Percentiles rank a stretch among this genome's conserved stretches.
phyloP scores from a whole-genome alignment of 2,888 invertebrate genomes.

The Agrochola lychnidis region DNA sequence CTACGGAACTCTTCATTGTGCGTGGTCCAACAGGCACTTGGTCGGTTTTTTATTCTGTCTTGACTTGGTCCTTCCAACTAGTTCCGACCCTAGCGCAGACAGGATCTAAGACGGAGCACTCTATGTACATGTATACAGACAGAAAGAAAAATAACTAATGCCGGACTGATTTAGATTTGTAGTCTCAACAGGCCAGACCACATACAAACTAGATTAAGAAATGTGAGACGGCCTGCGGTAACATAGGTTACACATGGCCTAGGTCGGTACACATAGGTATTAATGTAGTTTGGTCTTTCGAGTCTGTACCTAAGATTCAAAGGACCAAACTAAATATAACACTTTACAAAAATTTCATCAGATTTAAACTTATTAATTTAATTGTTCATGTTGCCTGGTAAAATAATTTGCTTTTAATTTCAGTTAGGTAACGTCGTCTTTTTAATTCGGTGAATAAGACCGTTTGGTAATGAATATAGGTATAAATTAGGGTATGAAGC shows the following conservation, averaged over 20 bases:
- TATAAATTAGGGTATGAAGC: background rate
- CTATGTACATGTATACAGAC: background rate
- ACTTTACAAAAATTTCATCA: background rate
- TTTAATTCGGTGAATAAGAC: background rate
- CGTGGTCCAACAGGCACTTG: too few species aligned
- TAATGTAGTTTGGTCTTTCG: conserved; percentile 3
- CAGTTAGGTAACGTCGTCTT: background rate
- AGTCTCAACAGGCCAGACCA: background rate
- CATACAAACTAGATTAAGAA: conserved; percentile 17
- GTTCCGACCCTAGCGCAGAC: too few species aligned
- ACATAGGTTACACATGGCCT: background rate
- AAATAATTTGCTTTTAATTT: background rate
- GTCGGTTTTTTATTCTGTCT: too few species aligned
- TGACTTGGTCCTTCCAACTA: background rate
- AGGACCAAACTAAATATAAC: too few species aligned
- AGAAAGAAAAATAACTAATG: background rate
- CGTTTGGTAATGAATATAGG: background rate
- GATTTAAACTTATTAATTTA: background rate
- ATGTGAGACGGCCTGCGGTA: conserved; percentile 23
- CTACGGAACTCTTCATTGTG: too few species aligned
- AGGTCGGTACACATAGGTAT: background rate
- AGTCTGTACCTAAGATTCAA: background rate
- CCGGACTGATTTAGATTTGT: background rate
- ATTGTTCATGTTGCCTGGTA: background rate
- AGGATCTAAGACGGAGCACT: background rate